phyloP scores from a whole-genome alignment of 2,888 invertebrate genomes.

The Crocallis elinguaria region DNA sequence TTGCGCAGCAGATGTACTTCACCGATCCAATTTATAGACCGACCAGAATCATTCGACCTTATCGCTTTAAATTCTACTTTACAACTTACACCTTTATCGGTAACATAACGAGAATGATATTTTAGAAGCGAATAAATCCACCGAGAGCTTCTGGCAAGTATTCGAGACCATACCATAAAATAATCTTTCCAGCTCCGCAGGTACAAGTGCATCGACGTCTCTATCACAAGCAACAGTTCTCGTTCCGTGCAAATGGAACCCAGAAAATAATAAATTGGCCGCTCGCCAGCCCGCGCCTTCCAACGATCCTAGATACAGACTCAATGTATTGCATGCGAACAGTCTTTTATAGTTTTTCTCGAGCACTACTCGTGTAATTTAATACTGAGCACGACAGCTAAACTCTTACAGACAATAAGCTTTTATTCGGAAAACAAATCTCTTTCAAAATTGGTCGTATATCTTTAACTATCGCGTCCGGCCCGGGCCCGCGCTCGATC shows the following conservation, averaged over 20 bases:
- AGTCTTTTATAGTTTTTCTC: slow-evolving; percentile 65
- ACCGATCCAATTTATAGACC: too few relatives aligned
- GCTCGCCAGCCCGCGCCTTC: slow-evolving; percentile 54
- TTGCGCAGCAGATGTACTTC: too few relatives aligned
- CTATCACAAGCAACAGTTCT: slow-evolving; percentile 47
- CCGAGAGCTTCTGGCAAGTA: slow-evolving; percentile 4
- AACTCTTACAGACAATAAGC: slow-evolving; percentile 53
- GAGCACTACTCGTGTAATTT: slow-evolving; percentile 58
- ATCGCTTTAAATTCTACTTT: too few relatives aligned
- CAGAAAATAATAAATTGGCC: slow-evolving; percentile 68
- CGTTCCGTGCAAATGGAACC: slow-evolving; percentile 43
- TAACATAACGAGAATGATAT: too few relatives aligned
- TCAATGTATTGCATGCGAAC: slow-evolving; percentile 64
- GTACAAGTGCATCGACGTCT: slow-evolving; percentile 41
- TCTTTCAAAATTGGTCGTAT: slow-evolving; percentile 52
- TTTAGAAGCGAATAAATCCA: not conserved
- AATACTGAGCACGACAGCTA: slow-evolving; percentile 54
- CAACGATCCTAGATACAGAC: slow-evolving; percentile 50
- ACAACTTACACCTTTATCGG: too few relatives aligned
- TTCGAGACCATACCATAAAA: not conserved
- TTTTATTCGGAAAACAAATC: slow-evolving; percentile 61
- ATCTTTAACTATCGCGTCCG: slow-evolving; percentile 44
- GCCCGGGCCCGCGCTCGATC: slow-evolving; percentile 43
- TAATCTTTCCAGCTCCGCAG: slow-evolving; percentile 9
- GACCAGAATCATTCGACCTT: too few relatives aligned